Percentiles rank a stretch among this genome's conserved stretches.
Evolutionary conservation across 2,888 invertebrate genomes (phyloP).

Genomic region (Lutraria lutraria): DNA sequence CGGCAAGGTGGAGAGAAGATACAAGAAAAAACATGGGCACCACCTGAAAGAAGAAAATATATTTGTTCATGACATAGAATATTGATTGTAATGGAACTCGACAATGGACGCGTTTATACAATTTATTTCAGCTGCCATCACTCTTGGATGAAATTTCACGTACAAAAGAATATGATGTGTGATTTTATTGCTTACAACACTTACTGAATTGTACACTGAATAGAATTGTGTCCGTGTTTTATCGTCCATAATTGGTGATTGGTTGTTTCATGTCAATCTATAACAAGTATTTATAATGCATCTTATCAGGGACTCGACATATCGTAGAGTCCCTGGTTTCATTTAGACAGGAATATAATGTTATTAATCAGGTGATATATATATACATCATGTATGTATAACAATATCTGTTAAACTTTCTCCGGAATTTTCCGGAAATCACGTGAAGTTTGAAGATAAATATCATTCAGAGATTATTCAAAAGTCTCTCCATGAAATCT

Average conservation of each 20-base stretch:
- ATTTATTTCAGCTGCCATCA: too few species aligned
- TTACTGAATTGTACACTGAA: neutral
- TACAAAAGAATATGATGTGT: neutral
- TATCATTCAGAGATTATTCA: neutral
- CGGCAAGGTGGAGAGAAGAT: conserved; percentile 74
- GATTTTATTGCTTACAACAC: neutral
- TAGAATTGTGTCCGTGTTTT: neutral
- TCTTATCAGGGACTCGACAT: too few species aligned
- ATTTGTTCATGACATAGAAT: neutral
- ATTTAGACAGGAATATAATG: too few species aligned
- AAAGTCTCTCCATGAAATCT: neutral
- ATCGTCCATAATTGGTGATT: too few species aligned
- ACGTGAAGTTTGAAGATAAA: neutral
- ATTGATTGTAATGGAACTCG: neutral
- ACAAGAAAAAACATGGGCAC: conserved; percentile 75
- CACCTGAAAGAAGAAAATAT: conserved; percentile 60
- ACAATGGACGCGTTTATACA: neutral
- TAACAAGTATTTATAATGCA: too few species aligned
- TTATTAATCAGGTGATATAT: too few species aligned
- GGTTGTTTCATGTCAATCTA: too few species aligned
- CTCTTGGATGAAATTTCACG: neutral
- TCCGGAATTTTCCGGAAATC: neutral
- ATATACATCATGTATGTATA: too few species aligned
- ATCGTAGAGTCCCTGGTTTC: too few species aligned
- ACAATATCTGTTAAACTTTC: neutral